phyloP scores from a whole-genome alignment of 2,888 invertebrate species.

The Itoplectis maculator region DNA sequence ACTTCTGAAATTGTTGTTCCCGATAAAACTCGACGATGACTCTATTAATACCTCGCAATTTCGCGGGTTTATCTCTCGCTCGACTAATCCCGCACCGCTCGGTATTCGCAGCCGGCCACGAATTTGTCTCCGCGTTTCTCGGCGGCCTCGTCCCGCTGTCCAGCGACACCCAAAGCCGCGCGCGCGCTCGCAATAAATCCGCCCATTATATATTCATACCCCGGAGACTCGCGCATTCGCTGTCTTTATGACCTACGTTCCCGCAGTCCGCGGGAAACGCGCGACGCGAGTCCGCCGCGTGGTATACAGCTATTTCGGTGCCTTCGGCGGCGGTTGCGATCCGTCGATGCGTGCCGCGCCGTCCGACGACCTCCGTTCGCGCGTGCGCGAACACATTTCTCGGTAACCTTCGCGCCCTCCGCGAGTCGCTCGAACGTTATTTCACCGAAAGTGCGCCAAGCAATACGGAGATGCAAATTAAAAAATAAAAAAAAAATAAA shows the following conservation, averaged over 20 bases:
- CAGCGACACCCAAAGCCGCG: neutral
- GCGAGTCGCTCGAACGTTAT: constrained; percentile 6
- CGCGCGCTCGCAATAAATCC: neutral
- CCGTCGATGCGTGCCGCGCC: constrained; percentile 79
- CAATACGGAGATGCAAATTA: too few relatives aligned
- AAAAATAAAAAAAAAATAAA: constrained; percentile 8
- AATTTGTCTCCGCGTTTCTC: neutral
- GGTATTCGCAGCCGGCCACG: too few relatives aligned
- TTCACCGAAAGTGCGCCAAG: neutral
- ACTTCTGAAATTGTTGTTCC: too few relatives aligned
- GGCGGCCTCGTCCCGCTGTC: neutral
- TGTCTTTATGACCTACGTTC: constrained; percentile 77
- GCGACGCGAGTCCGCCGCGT: constrained; percentile 66
- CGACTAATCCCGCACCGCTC: too few relatives aligned
- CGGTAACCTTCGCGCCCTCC: constrained; percentile 22
- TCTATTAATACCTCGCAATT: too few relatives aligned
- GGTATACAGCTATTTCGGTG: constrained; percentile 80
- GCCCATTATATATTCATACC: neutral
- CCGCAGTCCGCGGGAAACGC: constrained; percentile 42
- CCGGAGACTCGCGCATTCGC: constrained; percentile 17
- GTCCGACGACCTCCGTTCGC: constrained; percentile 76
- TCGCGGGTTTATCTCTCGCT: too few relatives aligned
- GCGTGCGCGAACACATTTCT: constrained; percentile 56
- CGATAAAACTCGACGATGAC: too few relatives aligned
- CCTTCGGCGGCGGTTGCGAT: constrained; percentile 71